A percentile compares a stretch with the other conserved stretches of the same genome.
phyloP scores from a whole-genome alignment of 2,113 vertebrate species.

The Rutilus rutilus region DNA sequence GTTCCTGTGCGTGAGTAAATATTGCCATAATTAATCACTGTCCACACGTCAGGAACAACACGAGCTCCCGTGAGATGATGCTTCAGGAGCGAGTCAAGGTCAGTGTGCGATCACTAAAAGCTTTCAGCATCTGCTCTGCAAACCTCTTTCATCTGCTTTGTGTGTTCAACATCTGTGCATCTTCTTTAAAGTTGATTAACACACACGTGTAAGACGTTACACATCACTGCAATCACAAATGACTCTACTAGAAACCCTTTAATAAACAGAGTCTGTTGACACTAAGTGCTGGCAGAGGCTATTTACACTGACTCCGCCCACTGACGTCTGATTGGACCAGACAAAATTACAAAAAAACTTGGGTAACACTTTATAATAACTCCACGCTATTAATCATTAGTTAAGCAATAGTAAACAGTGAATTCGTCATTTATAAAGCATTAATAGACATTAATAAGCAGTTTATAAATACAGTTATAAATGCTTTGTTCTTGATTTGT shows the following conservation, averaged over 20 bases:
- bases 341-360: too few relatives aligned
- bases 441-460: too few relatives aligned
- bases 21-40: slow-evolving; percentile 78
- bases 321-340: too few relatives aligned
- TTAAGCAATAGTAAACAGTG: too few relatives aligned
- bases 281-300: too few relatives aligned
- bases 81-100: slow-evolving; percentile 66
- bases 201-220: neutral
- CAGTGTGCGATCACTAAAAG: slow-evolving; percentile 25
- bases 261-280: neutral
- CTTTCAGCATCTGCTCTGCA: neutral
- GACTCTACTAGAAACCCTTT: neutral
- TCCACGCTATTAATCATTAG: too few relatives aligned
- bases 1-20: slow-evolving; percentile 67
- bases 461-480: too few relatives aligned
- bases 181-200: slow-evolving; percentile 12
- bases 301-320: too few relatives aligned
- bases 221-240: neutral
- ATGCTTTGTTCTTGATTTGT: too few relatives aligned
- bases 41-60: slow-evolving; percentile 68
- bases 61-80: slow-evolving; percentile 65
- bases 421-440: too few relatives aligned
- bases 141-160: too few relatives aligned
- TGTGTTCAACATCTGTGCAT: neutral
- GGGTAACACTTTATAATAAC: too few relatives aligned